Evolutionary conservation across 35 echinoderm and acorn worm species (phyloP).

Genomic region (Heliocidaris erythrogramma): DNA sequence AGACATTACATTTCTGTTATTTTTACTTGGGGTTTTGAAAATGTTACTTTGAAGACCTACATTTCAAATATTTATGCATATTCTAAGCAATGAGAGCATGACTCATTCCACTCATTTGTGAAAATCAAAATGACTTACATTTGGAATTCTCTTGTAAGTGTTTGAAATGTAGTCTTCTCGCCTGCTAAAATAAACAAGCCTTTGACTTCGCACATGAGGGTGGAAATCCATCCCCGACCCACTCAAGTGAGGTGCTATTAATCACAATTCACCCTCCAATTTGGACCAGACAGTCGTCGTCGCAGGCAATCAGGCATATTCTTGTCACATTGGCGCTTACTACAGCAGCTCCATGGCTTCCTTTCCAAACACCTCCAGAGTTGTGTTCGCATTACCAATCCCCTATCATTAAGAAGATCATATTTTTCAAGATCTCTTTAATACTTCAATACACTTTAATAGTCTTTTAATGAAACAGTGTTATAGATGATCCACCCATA

Average conservation of each 20-base stretch:
- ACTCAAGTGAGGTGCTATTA: conserved; percentile 10
- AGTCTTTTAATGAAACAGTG: too few species aligned
- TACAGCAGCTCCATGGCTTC: neutral
- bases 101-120: neutral
- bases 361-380: neutral
- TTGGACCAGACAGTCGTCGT: conserved; percentile 2
- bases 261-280: conserved; percentile 16
- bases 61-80: neutral
- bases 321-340: neutral
- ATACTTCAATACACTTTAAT: neutral
- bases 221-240: neutral
- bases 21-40: neutral
- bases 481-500: too few species aligned
- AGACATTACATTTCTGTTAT: neutral
- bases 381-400: neutral
- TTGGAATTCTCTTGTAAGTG: neutral
- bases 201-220: neutral
- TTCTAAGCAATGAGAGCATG: neutral
- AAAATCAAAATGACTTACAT: neutral
- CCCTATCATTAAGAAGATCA: neutral
- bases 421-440: too few species aligned
- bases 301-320: conserved; percentile 8
- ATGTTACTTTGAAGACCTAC: neutral
- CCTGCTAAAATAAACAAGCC: neutral
- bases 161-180: neutral